Evolutionary conservation across 2,888 invertebrate species (phyloP), one percentile per base, ranked within the genome.

Genomic region (Eupithecia pulchellata): DNA sequence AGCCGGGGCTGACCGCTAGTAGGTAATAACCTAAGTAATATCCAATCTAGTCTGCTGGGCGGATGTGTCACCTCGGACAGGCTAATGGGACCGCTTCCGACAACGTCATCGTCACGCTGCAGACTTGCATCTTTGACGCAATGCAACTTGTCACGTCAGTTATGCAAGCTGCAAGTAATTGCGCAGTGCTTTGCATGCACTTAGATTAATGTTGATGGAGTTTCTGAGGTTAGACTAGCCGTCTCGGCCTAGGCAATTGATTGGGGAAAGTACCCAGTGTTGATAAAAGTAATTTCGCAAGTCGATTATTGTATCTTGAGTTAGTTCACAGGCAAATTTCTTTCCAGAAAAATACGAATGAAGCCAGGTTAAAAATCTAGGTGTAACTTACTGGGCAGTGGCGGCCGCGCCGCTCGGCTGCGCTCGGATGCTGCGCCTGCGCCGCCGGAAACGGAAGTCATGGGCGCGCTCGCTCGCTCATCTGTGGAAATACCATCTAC

Each of bases 401-500:
- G 75, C 73, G 78, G 69, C 72, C 73, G 73, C 67, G 69, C 47
- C 69, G 73, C 61, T 73, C 67, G 64, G 67, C 69, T 72, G 66
- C 64, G n/a, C 81, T 84, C 92, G 93, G 93, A 93, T 90, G 93
- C 92, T 93, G 93, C 93, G 93, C 91, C 73, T 88, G 91, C 91
- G 93, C 87, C 91, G 86, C 91, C 91, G 93, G 93, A 93, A 94
- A 84, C 93, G 93, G 94, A 93, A 93, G 91, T 91, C 89, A 91
- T 90, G 91, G 91, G 92, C 87, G 92, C 90, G 92, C 86, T 90
- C 89, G 87, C 85, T 84, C 90, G 89, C 89, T 91, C 92, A 91
- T 88, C 92, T 93, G 92, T 92, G 89, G 91, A 91, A 90, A 91
- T 85, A 89, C 87, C 84, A 84, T 84, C 76, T 79, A 78, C 73